Conservation (phyloP, 2,113 vertebrate genomes). For the Silurus glanis region DNA sequence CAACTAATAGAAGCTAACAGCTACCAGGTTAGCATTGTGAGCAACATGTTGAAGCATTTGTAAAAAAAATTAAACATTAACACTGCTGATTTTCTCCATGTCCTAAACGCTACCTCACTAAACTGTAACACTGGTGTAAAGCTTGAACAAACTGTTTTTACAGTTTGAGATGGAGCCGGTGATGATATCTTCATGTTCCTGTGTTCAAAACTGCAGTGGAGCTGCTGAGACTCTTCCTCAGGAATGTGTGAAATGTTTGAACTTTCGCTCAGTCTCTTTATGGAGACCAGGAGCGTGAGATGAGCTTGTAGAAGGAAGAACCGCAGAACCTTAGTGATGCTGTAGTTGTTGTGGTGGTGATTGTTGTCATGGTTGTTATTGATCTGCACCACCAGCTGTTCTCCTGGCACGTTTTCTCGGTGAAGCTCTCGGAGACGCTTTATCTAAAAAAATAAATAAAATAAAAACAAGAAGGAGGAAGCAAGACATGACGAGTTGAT, state of each 20-base stretch:
- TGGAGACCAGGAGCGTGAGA: background rate
- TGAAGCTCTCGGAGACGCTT: constrained; percentile 72
- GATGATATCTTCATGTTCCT: background rate
- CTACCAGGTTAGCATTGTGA: background rate
- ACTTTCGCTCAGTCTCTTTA: background rate
- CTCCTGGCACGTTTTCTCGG: constrained; percentile 73
- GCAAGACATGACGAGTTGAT: background rate
- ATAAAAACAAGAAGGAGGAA: constrained; percentile 30
- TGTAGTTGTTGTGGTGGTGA: background rate
- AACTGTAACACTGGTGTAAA: background rate
- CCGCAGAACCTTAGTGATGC: background rate
- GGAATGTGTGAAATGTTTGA: background rate
- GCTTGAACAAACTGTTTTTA: background rate
- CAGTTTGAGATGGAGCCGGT: background rate
- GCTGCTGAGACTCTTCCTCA: background rate
- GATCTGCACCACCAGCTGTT: constrained; percentile 66
- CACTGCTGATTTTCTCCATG: background rate
- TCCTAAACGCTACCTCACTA: background rate
- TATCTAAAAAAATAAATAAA: constrained; percentile 55
- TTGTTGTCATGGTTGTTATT: constrained; percentile 52
- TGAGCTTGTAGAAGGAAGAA: background rate
- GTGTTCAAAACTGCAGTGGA: background rate
- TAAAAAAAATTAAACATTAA: background rate
- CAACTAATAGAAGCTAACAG: background rate
- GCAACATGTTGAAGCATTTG: too few relatives aligned